Base-by-base conservation (phyloP, 1,140 invertebrate genomes). In the Papilio polytes region DNA sequence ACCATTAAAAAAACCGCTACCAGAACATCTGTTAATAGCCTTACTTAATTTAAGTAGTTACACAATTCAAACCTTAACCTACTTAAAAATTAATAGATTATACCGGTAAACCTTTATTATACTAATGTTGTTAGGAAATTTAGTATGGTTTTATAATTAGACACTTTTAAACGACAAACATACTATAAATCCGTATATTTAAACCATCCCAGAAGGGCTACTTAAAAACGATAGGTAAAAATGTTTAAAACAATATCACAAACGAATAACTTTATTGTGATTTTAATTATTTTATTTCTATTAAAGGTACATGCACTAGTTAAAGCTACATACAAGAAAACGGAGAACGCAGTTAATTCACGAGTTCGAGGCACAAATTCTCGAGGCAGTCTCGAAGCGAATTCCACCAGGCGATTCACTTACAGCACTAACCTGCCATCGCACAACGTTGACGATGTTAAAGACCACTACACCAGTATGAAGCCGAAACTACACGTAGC, bases 321-420 rank as follows among this genome's bases (percentile, higher is more conserved):
- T 9, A 95, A 89, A 87, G 84, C 85, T 3, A 95, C 95, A 7
- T 95, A 95, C 82, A 91, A 87, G 51, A 95, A 94, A 85, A 94
- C 94, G 0, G 94, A 95, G 85, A 87, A 56, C 8, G 91, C 92
- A 12, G 88, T 95, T n/a, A 87, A 87, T 12, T 93, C 91, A 7
- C 89, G 91, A 1, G 90, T 95, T 2, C 85, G 90, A 76, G 90
- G 91, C 12, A 86, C 88, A 2, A 85, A 72, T 6, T 87, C 90
- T 1, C 83, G 89, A 18, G 74, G 85, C 9, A 94, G 91, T 12
- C 66, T 83, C 18, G 87, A 85, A 31, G 82, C 86, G 0, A 86
- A 81, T 46, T 86, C 86, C 3, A 88, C 88, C 18, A 87, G 93
- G 87, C 81, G 94, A 82, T 83, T 91, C 18, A 95, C 94, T 18